Evolutionary conservation across 37 sponge, comb jelly and placozoan species (phyloP), one percentile per base, ranked within the genome.

Genomic region (Axinella damicornis): DNA sequence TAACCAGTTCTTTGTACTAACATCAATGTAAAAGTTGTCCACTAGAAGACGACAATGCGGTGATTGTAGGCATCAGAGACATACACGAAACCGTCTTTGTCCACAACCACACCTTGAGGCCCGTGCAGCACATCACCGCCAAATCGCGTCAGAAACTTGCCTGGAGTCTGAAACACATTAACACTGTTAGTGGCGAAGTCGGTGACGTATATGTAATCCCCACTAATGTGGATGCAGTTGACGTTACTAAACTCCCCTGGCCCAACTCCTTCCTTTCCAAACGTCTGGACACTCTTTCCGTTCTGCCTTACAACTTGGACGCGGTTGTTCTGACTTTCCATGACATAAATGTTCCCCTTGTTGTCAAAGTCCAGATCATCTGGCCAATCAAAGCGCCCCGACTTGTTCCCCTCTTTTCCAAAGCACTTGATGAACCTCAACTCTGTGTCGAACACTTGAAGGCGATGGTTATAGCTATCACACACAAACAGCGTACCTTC

Each of bases 361-460:
- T 33, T 58, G 71, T 82, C 82, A 27, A 82, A 41, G 34, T 68
- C 89, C 31, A 88, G 63, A 19, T 82, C 89, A 65, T 57, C 63
- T 16, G 89, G 82, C 25, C 46, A 71, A 55, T 60, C 56, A 56
- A 82, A 88, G 54, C 82, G 68, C 19, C 77, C 77, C 53, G 52
- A 57, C 25, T 61, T 83, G 22, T 59, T 70, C 6, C 82, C 78
- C 18, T 82, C 57, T 32, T 62, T 62, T 4, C 83, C 89, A 67
- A 82, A 75, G 2, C 46, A 73, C 37, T 82, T 57, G 46, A 57
- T 65, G 21, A 88, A 75, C 20, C 60, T 74, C 17, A 82, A 77
- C 62, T 88, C 89, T 28, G 35, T 68, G 18, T 61, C 72, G 12
- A 34, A 68, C 27, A 82, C 83, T 57, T 88, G 82, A 24, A 88